A percentile compares a stretch with the other conserved stretches of the same genome.
phyloP scores from a whole-genome alignment of 2,113 vertebrate species.

The Synchiropus splendidus region DNA sequence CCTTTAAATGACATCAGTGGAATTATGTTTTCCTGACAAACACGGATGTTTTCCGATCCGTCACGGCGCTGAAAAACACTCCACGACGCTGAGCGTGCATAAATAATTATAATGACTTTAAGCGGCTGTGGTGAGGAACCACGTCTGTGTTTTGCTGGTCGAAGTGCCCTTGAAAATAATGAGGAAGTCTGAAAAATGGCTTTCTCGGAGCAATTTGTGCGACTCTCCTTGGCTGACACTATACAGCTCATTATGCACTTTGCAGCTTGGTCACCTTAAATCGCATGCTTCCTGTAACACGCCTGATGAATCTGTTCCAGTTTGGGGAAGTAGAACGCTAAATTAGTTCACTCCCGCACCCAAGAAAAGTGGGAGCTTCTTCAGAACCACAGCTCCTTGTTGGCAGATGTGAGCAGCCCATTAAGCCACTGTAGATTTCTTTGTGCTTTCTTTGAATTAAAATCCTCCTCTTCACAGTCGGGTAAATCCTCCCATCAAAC shows the following conservation, averaged over 20 bases:
- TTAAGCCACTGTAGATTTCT: slow-evolving; percentile 23
- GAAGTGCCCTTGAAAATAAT: slow-evolving; percentile 60
- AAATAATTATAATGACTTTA: slow-evolving; percentile 62
- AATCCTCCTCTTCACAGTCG: slow-evolving; percentile 4
- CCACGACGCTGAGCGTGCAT: slow-evolving; percentile 39
- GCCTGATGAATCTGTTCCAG: slow-evolving; percentile 46
- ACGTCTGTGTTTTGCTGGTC: slow-evolving; percentile 40
- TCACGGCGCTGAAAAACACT: slow-evolving; percentile 18
- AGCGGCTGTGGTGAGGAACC: slow-evolving; percentile 42
- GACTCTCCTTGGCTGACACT: slow-evolving; percentile 22
- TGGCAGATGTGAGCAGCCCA: slow-evolving; percentile 13
- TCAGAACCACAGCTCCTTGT: slow-evolving; percentile 31
- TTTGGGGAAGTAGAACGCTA: slow-evolving; percentile 34
- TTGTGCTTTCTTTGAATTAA: slow-evolving; percentile 7
- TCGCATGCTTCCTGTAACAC: slow-evolving; percentile 37
- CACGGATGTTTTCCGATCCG: slow-evolving; percentile 8
- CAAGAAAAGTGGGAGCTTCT: slow-evolving; percentile 26
- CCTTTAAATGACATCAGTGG: no score
- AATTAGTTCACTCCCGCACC: slow-evolving; percentile 36
- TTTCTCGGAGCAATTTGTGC: slow-evolving; percentile 43
- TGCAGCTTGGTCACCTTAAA: slow-evolving; percentile 46
- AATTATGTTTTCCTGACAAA: neutral
- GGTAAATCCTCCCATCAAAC: no score
- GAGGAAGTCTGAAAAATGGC: slow-evolving; percentile 47
- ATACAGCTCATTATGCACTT: slow-evolving; percentile 42